Conservation (phyloP, 2,797 vertebrate species). For the Ctenopoma kingsleyae region DNA sequence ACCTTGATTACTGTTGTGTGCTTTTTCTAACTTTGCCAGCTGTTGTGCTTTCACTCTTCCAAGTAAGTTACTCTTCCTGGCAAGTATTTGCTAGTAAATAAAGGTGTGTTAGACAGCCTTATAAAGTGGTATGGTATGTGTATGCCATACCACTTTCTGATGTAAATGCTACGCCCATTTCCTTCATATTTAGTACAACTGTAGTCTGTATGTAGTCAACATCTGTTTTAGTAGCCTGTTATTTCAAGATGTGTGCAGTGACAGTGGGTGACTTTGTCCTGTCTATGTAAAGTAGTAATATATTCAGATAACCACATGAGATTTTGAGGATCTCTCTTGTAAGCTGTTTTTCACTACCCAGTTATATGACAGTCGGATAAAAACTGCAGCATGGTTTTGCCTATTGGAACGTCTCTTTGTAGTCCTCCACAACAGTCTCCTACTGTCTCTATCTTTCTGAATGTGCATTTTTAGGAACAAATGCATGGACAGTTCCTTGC, state of each 20-base stretch:
- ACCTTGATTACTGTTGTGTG: background rate
- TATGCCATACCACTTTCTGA: background rate
- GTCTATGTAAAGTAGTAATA: background rate
- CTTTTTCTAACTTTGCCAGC: slow-evolving; percentile 8
- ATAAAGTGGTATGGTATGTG: background rate
- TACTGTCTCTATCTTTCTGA: background rate
- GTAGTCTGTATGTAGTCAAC: background rate
- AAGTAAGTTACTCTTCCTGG: too few relatives aligned
- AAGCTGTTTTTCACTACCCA: background rate
- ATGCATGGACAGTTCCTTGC: slow-evolving; percentile 16
- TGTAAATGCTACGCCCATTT: background rate
- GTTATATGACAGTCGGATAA: background rate
- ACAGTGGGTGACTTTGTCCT: background rate
- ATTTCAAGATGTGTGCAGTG: background rate
- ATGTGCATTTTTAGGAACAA: slow-evolving; percentile 7
- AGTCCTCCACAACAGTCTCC: background rate
- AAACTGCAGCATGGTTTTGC: background rate
- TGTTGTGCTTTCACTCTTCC: slow-evolving; percentile 49
- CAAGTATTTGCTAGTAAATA: slow-evolving; percentile 43
- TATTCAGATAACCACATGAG: background rate
- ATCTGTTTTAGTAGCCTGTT: background rate
- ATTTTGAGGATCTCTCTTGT: background rate
- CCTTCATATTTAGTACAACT: background rate
- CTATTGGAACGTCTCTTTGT: slow-evolving; percentile 1
- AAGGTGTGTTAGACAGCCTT: slow-evolving; percentile 12